Conservation (phyloP, 1,140 invertebrate genomes). For the Coboldia fuscipes region DNA sequence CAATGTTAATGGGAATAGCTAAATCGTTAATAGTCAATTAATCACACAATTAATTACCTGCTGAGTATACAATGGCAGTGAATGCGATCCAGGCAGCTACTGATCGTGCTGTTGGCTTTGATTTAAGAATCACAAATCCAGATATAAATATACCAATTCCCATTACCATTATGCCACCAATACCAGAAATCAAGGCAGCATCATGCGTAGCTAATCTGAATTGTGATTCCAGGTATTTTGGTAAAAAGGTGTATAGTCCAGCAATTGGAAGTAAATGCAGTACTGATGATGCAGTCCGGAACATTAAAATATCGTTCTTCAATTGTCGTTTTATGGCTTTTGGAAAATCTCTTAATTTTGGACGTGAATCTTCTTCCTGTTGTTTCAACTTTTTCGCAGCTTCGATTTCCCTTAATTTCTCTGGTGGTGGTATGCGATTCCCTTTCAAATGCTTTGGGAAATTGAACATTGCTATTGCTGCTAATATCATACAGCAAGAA, state of each 20-base stretch:
- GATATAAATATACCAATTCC: constrained; percentile 71
- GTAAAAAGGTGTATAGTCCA: constrained; percentile 79
- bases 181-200: constrained; percentile 77
- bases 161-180: constrained; percentile 83
- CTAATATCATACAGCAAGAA: constrained; percentile 50
- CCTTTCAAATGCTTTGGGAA: constrained; percentile 48
- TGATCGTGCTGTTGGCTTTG: constrained; percentile 62
- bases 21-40: neutral
- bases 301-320: constrained; percentile 77
- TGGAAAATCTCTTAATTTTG: constrained; percentile 43
- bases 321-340: constrained; percentile 65
- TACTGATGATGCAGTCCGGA: constrained; percentile 69
- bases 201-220: constrained; percentile 70
- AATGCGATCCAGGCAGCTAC: constrained; percentile 81
- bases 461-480: constrained; percentile 69
- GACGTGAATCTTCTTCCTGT: constrained; percentile 6
- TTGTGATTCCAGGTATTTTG: constrained; percentile 83
- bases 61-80: constrained; percentile 65
- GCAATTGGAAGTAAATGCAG: constrained; percentile 77
- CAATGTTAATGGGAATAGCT: neutral
- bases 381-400: constrained; percentile 5
- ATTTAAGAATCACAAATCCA: constrained; percentile 61
- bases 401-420: neutral
- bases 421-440: constrained; percentile 11
- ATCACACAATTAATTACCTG: constrained; percentile 10